Evolutionary conservation across 2,888 invertebrate genomes (phyloP), one percentile per base, ranked within the genome.

Genomic region (Pachliopta kotzebuea): DNA sequence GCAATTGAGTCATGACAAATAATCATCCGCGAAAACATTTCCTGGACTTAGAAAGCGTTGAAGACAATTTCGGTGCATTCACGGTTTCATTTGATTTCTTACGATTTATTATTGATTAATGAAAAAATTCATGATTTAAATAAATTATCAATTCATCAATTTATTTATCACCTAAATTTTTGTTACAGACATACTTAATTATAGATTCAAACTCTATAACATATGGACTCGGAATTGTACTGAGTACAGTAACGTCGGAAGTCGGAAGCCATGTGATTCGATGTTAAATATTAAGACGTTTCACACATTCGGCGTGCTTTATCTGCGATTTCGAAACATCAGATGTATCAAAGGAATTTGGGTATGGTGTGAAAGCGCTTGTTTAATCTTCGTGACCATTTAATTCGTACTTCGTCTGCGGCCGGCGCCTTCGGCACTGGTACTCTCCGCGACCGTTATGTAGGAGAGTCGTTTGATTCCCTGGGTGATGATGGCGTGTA

Each of bases 351-450:
- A 24, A n/a, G 2, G 54, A 49, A 58, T 58, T 62, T 54, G 62
- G 54, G 62, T 29, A 37, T 3, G 50, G 37, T 50, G 58, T 62
- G 65, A 65, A 62, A 65, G 65, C 54, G 54, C 18, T 37, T 62
- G 58, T 62, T 58, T 49, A 58, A 50, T 58, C 6, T 62, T 65
- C 65, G 65, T 65, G 65, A 62, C 65, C 23, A 31, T 42, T 49
- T 37, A 45, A 62, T 65, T 62, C 52, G 21, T 60, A 50, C 45
- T 9, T 56, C 52, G 57, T 56, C 24, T 52, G 20, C 24, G 9
- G 1, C n/a, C 56, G 20, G 11, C 18, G 29, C 17, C 29, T 49
- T 20, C 37, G 17, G 6, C 37, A 6, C 11, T 49, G 29, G 45
- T 45, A n/a, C 50, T 11, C 54, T 42, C 26, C 17, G 23, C 2